Evolutionary conservation across 2,797 vertebrate genomes (phyloP), one percentile per base, ranked within the genome.

Genomic region (Galago senegalensis): DNA sequence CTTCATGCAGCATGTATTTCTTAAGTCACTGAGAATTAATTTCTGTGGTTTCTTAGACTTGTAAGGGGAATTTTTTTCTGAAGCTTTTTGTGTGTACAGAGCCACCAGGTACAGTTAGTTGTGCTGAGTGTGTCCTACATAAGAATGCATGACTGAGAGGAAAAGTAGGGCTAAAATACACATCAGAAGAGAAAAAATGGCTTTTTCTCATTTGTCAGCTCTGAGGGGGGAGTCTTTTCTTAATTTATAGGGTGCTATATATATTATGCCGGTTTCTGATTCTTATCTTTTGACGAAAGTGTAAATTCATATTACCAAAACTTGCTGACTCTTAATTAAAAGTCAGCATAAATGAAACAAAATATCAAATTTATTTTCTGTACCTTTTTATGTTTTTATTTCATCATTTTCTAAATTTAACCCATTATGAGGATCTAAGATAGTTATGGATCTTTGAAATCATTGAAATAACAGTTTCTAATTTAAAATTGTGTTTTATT

Each of bases 401-500:
- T 87, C n/a, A 92, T 91, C 53, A 53, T 80, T 25, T 21, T 93
- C 17, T 65, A 89, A 83, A 85, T 89, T 87, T 89, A 49, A 87
- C 27, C 31, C 63, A 86, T 65, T n/a, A 27, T 79, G 37, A 49
- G 3, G 69, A 94, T 77, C 25, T 61, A 77, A 96, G 31, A 46
- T 76, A 60, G 60, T 69, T 29, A 67, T 87, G 43, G 13, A 80
- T 90, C 34, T 91, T 94, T 94, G 81, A 81, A 96, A 85, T 46
- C 85, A 34, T 56, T 31, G 34, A 89, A 82, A 73, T 60, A 85
- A 75, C 69, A 77, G 73, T 89, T 81, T 87, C 21, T 82, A 83
- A 81, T 79, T 90, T 85, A 89, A 92, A 87, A 79, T 60, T 85
- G 75, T 79, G 1, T 91, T 86, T 93, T 86, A 29, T 97, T 93